Evolutionary conservation across 2,113 vertebrate species (phyloP).

Genomic region (Thunnus thynnus): DNA sequence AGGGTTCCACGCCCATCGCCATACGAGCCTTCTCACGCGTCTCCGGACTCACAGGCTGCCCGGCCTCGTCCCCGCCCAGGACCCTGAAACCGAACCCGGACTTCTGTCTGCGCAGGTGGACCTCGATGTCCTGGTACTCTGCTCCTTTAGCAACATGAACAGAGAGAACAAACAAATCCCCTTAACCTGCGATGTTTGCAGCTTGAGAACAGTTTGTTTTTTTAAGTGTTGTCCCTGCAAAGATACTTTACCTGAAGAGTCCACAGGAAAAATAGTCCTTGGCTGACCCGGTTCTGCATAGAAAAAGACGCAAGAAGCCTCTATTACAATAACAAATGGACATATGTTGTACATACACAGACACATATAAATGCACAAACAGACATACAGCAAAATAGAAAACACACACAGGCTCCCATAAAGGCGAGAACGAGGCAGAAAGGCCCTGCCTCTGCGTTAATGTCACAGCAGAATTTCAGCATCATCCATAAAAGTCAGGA

Average conservation of each 20-base stretch:
- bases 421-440: slow-evolving; percentile 50
- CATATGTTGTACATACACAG: slow-evolving; percentile 25
- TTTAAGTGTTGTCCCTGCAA: neutral
- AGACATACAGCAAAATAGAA: slow-evolving; percentile 17
- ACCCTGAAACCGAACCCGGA: slow-evolving; percentile 99
- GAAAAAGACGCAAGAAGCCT: slow-evolving; percentile 79
- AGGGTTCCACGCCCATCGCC: slow-evolving; percentile 81
- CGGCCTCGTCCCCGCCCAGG: slow-evolving; percentile 97
- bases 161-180: neutral
- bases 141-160: slow-evolving; percentile 79
- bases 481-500: slow-evolving; percentile 77
- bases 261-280: slow-evolving; percentile 90
- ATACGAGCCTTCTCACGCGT: slow-evolving; percentile 87
- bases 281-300: slow-evolving; percentile 93
- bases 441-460: slow-evolving; percentile 68
- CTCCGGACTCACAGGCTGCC: slow-evolving; percentile 95
- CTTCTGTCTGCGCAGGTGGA: slow-evolving; percentile 96
- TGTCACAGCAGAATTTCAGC: slow-evolving; percentile 54
- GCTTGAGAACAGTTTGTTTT: neutral
- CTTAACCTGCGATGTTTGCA: neutral
- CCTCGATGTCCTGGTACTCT: slow-evolving; percentile 96
- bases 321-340: slow-evolving; percentile 76
- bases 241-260: slow-evolving; percentile 91
- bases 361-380: slow-evolving; percentile 1
- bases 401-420: slow-evolving; percentile 50